These are phyloP conservation scores for Rhombomys opimus DNA, from an alignment of 2,113 vertebrate genomes.

Conservation along the genomic window DNA sequence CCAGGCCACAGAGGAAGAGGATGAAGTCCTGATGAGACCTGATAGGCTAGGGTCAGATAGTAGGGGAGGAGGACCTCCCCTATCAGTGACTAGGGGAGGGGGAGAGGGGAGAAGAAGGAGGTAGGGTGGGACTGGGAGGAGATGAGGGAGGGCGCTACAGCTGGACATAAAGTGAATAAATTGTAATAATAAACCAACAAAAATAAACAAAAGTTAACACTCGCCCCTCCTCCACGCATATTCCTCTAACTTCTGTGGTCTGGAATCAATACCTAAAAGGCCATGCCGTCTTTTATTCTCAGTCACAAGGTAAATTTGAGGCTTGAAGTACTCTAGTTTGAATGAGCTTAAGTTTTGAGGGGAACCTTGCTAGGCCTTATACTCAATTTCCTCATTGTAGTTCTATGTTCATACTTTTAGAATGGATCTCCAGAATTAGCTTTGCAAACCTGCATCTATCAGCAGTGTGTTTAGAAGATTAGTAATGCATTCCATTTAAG, in stretches of 20 bases:
- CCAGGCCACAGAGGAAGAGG: no score
- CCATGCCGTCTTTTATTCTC: background rate
- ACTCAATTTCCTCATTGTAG: background rate
- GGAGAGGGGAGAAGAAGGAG: no score
- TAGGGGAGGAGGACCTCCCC: no score
- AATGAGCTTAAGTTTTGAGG: background rate
- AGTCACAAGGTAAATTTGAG: background rate
- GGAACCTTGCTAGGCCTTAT: background rate
- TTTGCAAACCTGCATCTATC: background rate
- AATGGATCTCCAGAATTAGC: background rate
- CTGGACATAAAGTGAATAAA: no score
- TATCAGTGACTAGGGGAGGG: no score
- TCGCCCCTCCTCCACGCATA: background rate
- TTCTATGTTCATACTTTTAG: background rate
- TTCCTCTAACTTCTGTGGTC: background rate
- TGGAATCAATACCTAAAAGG: background rate
- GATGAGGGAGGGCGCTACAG: no score
- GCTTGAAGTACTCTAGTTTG: background rate
- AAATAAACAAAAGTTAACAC: background rate
- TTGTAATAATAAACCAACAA: background rate
- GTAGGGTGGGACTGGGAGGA: no score
- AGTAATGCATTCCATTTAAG: background rate
- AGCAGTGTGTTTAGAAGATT: background rate
- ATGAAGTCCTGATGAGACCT: no score
- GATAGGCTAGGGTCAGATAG: no score